These are phyloP conservation scores for Andrena bicolor DNA, from an alignment of 2,888 invertebrate species.

Conservation along the genomic window DNA sequence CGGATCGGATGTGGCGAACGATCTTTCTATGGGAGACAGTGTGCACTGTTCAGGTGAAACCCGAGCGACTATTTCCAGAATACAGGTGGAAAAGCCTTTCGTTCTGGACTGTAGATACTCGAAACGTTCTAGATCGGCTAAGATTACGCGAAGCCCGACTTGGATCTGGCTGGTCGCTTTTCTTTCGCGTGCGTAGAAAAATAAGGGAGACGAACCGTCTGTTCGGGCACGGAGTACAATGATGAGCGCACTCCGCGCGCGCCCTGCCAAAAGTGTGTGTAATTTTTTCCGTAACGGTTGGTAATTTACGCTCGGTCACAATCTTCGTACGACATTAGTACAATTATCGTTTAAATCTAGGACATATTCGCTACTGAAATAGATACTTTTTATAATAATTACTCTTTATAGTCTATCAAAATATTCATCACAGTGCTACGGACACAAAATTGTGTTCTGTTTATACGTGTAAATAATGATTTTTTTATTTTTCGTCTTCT, in stretches of 20 bases:
- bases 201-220: conserved; percentile 46
- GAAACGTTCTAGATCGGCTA: neutral
- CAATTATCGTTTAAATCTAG: conserved; percentile 79
- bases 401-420: conserved; percentile 78
- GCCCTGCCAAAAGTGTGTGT: conserved; percentile 58
- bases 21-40: no score
- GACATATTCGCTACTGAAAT: conserved; percentile 81
- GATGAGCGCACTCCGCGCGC: conserved; percentile 41
- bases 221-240: conserved; percentile 40
- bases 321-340: conserved; percentile 78
- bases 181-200: conserved; percentile 44
- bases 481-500: conserved; percentile 57
- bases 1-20: no score
- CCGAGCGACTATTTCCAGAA: conserved; percentile 7
- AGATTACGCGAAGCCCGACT: conserved; percentile 7
- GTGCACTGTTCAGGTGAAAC: conserved; percentile 3
- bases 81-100: neutral
- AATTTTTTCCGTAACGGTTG: conserved; percentile 68
- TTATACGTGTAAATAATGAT: conserved; percentile 80
- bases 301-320: conserved; percentile 75
- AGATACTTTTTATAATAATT: conserved; percentile 75
- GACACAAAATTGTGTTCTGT: conserved; percentile 85
- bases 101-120: neutral
- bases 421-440: conserved; percentile 85
- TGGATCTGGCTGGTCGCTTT: neutral